Evolutionary conservation across 2,888 invertebrate species (phyloP).

Genomic region (Acrobasis suavella): DNA sequence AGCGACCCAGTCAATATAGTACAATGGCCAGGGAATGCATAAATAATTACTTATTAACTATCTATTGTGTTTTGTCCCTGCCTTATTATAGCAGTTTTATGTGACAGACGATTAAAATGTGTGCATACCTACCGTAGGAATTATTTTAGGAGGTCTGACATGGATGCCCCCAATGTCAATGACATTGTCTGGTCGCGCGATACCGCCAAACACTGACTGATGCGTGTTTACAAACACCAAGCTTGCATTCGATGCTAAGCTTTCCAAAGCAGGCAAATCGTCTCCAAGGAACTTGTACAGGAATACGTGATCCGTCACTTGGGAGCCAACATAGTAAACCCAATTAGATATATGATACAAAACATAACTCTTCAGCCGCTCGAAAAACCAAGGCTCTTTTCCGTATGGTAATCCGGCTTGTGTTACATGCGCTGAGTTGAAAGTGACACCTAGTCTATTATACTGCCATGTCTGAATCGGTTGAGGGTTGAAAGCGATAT

Average conservation of each 20-base stretch:
- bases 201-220: conserved; percentile 83
- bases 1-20: neutral
- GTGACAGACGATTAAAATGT: conserved; percentile 8
- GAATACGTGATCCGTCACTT: conserved; percentile 70
- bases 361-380: conserved; percentile 66
- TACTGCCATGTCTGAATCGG: conserved; percentile 80
- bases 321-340: conserved; percentile 74
- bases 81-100: neutral
- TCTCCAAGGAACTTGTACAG: conserved; percentile 78
- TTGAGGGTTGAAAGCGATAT: conserved; percentile 82
- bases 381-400: conserved; percentile 72
- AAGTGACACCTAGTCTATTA: conserved; percentile 73
- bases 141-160: conserved; percentile 69
- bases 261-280: conserved; percentile 77
- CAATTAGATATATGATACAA: conserved; percentile 69
- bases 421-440: conserved; percentile 78
- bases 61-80: conserved; percentile 6
- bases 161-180: conserved; percentile 87
- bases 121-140: conserved; percentile 71
- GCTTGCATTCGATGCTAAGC: conserved; percentile 81
- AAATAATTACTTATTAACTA: conserved; percentile 7
- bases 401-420: conserved; percentile 70
- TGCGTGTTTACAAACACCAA: conserved; percentile 86
- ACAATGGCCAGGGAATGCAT: conserved; percentile 9
- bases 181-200: conserved; percentile 82